Evolutionary conservation across 2,888 invertebrate species (phyloP).

Genomic region (Tetragonisca angustula): DNA sequence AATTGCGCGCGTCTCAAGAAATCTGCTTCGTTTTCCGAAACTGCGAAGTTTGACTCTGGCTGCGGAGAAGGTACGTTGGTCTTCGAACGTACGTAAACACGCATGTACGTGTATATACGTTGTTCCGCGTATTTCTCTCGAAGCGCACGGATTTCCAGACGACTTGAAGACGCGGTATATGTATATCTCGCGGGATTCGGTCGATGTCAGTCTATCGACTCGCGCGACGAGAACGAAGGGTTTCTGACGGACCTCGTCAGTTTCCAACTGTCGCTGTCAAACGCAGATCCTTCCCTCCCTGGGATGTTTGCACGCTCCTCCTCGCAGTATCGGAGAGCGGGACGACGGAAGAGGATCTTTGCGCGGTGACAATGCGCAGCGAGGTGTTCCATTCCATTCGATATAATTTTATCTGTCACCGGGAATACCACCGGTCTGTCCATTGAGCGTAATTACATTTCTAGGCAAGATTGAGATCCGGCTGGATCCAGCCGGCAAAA

Average conservation of each 20-base stretch:
- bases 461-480: conserved; percentile 60
- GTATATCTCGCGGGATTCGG: neutral
- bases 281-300: neutral
- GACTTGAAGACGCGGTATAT: neutral
- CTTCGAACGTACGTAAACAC: neutral
- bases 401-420: conserved; percentile 52
- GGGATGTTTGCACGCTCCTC: neutral
- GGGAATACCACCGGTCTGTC: conserved; percentile 45
- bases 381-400: conserved; percentile 37
- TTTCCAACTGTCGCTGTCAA: neutral
- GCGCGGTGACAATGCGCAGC: conserved; percentile 21
- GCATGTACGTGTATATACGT: too few species aligned
- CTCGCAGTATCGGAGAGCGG: neutral
- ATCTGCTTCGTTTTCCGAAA: neutral
- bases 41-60: neutral
- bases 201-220: neutral
- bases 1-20: neutral
- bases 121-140: too few species aligned
- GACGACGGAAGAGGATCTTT: neutral
- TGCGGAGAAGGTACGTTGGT: neutral
- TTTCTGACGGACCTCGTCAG: too few species aligned
- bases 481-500: conserved; percentile 40
- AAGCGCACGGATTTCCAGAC: too few species aligned
- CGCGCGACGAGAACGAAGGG: too few species aligned
- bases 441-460: conserved; percentile 65